These are phyloP conservation scores for Sminthurinus signatus DNA, from an alignment of 1,140 invertebrate species.

Conservation along the genomic window DNA sequence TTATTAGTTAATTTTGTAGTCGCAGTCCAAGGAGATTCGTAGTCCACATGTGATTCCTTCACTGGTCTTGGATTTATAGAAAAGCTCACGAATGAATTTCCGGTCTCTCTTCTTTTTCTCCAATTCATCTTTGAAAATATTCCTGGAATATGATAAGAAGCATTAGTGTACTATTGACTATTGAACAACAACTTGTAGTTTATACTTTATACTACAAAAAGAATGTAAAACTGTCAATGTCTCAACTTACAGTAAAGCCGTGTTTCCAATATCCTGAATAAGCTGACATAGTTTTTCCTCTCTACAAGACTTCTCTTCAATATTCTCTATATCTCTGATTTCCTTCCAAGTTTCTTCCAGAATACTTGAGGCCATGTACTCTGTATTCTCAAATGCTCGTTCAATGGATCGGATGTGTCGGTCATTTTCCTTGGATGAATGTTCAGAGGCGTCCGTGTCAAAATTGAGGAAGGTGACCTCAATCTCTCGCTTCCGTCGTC, in stretches of 20 bases:
- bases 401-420: constrained; percentile 4
- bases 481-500: background rate
- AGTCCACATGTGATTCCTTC: background rate
- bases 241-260: constrained; percentile 24
- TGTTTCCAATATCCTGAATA: constrained; percentile 9
- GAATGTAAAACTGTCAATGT: too few species aligned
- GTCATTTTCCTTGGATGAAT: background rate
- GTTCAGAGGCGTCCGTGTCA: background rate
- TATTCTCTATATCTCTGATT: constrained; percentile 15
- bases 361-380: background rate
- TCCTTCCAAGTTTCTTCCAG: constrained; percentile 22
- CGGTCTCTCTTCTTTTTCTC: constrained; percentile 4
- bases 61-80: background rate
- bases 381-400: background rate
- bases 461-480: constrained; percentile 7
- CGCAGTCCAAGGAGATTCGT: too few species aligned
- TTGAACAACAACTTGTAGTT: too few species aligned
- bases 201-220: too few species aligned
- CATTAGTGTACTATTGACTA: too few species aligned
- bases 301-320: constrained; percentile 11
- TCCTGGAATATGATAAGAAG: constrained; percentile 4
- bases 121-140: constrained; percentile 16
- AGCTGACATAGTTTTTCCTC: constrained; percentile 16
- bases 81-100: constrained; percentile 1
- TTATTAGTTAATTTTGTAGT: too few species aligned